Evolutionary conservation across 2,113 vertebrate species (phyloP), one percentile per base, ranked within the genome.

Genomic region (Irena cyanogastra): DNA sequence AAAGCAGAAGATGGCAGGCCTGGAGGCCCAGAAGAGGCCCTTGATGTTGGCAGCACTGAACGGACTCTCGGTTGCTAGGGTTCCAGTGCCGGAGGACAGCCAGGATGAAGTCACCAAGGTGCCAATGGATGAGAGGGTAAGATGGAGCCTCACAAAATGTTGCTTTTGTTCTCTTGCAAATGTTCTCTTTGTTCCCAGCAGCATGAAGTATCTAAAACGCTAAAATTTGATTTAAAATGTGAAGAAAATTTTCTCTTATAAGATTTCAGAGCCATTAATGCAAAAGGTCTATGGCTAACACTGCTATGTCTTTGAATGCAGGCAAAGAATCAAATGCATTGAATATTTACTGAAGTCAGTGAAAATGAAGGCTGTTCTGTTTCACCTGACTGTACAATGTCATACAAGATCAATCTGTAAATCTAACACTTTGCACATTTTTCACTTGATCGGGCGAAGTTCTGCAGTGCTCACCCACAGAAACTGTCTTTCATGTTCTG

Each of bases 11-110:
- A 99, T 99, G 98, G 99, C 98, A 31, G 97, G 98, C 88, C 98
- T 99, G 98, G 99, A 99, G 98, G 99, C 98, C 26, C 98, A 99
- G 98, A 99, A 99, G 98, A 98, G 99, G 89, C 99, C 99, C 37
- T 98, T 99, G 97, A 99, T 99, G 99, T 98, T 99, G 98, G 99
- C 99, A 50, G 98, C 99, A 7, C 94, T 99, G 91, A 99, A 99
- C 31, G 99, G 99, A 53, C 99, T 99, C 84, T 98, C 98, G 4
- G 98, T 98, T 87, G 98, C 98, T 89, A 98, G 99, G 37, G 98
- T 99, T 98, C 97, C 99, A 10, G 98, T 98, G 91, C 97, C 98
- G 2, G 98, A 99, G 96, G 98, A 98, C 87, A 97, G 98, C 39
- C 97, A 97, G 26, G 98, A 98, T 95, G 98, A 98, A 47, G 97